Evolutionary conservation across 2,888 invertebrate species (phyloP).

Genomic region (Sarcophaga variegata): DNA sequence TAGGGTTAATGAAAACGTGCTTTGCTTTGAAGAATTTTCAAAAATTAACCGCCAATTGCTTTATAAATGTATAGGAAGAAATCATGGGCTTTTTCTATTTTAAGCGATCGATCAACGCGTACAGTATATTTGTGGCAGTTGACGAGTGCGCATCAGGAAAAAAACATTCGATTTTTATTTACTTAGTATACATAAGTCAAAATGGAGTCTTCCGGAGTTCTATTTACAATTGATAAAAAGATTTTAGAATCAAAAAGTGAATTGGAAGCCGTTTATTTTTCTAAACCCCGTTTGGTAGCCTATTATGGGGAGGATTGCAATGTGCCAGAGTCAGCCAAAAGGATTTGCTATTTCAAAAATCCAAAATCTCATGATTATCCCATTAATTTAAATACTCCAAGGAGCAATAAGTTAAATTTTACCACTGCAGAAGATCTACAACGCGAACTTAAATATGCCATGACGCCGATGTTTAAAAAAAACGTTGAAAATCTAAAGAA

Average conservation of each 20-base stretch:
- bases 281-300: neutral
- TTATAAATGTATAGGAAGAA: too few relatives aligned
- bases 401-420: too few relatives aligned
- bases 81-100: too few relatives aligned
- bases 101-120: too few relatives aligned
- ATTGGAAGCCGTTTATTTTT: neutral
- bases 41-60: too few relatives aligned
- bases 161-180: too few relatives aligned
- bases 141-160: too few relatives aligned
- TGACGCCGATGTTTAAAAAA: neutral
- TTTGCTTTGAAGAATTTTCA: too few relatives aligned
- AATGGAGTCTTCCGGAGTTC: neutral
- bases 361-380: neutral
- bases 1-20: too few relatives aligned
- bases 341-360: slow-evolving; percentile 25
- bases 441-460: neutral
- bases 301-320: neutral
- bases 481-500: neutral
- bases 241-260: too few relatives aligned
- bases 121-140: too few relatives aligned
- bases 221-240: neutral
- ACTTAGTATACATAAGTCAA: too few relatives aligned
- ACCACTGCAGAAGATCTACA: neutral
- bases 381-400: slow-evolving; percentile 23
- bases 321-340: neutral